phyloP scores from a whole-genome alignment of 2,113 vertebrate genomes.

The Tichodroma muraria region DNA sequence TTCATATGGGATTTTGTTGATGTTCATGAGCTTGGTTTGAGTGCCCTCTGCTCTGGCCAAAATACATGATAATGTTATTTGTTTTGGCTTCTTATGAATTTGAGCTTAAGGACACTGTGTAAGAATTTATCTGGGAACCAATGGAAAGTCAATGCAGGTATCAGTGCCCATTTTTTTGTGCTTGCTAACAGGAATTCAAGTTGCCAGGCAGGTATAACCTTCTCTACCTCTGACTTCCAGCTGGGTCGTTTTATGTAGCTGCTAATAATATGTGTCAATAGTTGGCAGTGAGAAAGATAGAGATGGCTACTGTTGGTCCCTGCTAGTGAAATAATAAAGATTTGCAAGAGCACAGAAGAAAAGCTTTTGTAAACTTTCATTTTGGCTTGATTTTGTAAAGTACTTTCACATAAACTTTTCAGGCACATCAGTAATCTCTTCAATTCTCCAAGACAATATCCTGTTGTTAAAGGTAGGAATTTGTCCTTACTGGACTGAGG shows the following conservation, averaged over 20 bases:
- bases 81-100: background rate
- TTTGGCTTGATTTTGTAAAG: background rate
- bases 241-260: background rate
- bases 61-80: background rate
- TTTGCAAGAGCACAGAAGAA: background rate
- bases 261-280: background rate
- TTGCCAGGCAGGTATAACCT: background rate
- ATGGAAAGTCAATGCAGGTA: background rate
- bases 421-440: background rate
- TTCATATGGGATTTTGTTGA: background rate
- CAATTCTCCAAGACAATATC: background rate
- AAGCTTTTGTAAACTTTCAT: background rate
- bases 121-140: background rate
- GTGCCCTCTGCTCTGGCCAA: background rate
- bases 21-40: background rate
- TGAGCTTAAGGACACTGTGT: background rate
- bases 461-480: background rate
- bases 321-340: background rate
- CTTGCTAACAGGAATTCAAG: background rate
- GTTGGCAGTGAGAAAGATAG: background rate
- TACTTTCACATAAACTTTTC: background rate
- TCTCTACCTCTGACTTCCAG: background rate
- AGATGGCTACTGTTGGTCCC: background rate
- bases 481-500: background rate
- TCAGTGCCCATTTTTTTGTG: background rate